phyloP scores from a whole-genome alignment of 1,140 invertebrate species.

The Temnothorax longispinosus region DNA sequence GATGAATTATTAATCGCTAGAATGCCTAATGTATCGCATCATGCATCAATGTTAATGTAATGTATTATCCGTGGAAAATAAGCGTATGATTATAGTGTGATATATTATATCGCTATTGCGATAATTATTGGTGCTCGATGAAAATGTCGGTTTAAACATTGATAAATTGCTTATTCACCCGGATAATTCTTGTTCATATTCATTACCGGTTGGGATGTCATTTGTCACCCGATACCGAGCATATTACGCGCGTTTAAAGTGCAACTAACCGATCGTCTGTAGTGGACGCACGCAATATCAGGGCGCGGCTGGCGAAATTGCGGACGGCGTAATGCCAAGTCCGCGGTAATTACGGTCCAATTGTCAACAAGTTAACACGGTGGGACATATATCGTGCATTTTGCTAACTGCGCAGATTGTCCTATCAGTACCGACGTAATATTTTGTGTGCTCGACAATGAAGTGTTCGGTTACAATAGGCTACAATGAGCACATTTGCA shows the following conservation, averaged over 20 bases:
- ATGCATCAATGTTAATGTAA: slow-evolving; percentile 1
- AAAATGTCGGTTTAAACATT: slow-evolving; percentile 51
- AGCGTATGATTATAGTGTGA: slow-evolving; percentile 7
- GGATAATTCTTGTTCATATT: slow-evolving; percentile 56
- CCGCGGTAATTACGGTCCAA: slow-evolving; percentile 51
- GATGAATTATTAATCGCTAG: neutral
- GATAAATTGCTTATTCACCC: slow-evolving; percentile 50
- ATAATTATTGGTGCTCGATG: slow-evolving; percentile 40
- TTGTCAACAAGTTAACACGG: slow-evolving; percentile 41
- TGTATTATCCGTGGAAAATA: slow-evolving; percentile 15
- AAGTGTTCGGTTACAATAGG: neutral
- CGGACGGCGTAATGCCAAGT: slow-evolving; percentile 29
- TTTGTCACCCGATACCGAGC: slow-evolving; percentile 41
- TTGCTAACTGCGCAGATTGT: slow-evolving; percentile 50
- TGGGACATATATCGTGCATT: slow-evolving; percentile 37
- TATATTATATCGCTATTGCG: neutral
- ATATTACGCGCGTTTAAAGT: slow-evolving; percentile 39
- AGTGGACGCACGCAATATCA: slow-evolving; percentile 32
- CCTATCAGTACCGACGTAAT: slow-evolving; percentile 38
- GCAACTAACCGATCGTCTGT: slow-evolving; percentile 14
- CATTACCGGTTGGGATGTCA: slow-evolving; percentile 44
- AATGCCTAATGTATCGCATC: slow-evolving; percentile 14
- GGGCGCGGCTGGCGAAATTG: slow-evolving; percentile 37
- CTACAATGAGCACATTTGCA: neutral
- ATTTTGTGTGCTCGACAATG: slow-evolving; percentile 33